phyloP scores from a whole-genome alignment of 2,113 vertebrate species.

The Cariama cristata region DNA sequence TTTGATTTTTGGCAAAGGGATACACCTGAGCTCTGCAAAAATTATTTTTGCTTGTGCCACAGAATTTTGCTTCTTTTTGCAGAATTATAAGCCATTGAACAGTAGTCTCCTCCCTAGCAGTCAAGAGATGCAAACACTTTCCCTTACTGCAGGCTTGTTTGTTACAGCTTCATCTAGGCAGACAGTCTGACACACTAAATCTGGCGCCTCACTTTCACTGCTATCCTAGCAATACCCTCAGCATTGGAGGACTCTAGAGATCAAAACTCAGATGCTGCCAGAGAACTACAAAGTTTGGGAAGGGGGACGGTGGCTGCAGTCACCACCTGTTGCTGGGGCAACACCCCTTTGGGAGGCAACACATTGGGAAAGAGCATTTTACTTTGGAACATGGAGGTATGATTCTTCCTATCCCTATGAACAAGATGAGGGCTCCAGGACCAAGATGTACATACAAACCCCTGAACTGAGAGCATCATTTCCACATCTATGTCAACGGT shows the following conservation, averaged over 20 bases:
- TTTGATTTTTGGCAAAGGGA: background rate
- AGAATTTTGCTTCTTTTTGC: background rate
- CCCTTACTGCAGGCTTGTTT: background rate
- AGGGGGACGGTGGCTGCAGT: accelerated
- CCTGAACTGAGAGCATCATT: background rate
- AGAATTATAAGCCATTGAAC: background rate
- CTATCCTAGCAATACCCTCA: background rate
- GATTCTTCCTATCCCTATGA: background rate
- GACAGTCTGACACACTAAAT: background rate
- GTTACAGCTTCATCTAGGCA: background rate
- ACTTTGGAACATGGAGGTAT: accelerated
- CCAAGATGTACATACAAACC: background rate
- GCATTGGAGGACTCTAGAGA: background rate
- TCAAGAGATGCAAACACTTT: background rate
- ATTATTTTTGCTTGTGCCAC: background rate
- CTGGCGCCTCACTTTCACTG: accelerated
- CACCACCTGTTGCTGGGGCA: accelerated
- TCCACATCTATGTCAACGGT: background rate
- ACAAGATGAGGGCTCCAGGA: background rate
- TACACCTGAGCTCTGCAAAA: background rate
- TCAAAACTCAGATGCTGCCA: background rate
- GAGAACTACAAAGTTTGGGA: background rate
- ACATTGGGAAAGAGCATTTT: background rate
- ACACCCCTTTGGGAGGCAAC: background rate
- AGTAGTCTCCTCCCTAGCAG: background rate